These are phyloP conservation scores for Pecten maximus DNA, from an alignment of 2,888 invertebrate genomes.

Conservation along the genomic window DNA sequence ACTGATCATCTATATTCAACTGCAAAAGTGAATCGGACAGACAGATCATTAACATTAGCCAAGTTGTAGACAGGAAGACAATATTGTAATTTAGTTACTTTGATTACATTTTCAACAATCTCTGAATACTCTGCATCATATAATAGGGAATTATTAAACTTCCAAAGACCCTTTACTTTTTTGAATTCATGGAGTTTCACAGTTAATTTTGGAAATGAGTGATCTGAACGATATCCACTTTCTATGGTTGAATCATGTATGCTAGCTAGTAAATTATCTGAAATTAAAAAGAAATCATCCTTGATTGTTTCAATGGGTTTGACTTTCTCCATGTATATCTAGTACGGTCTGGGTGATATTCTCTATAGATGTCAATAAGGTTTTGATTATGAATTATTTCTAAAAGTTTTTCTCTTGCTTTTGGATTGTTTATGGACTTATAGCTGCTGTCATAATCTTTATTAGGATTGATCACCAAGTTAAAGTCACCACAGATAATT, in stretches of 20 bases:
- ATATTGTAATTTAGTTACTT: constrained; percentile 41
- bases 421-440: constrained; percentile 33
- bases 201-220: background rate
- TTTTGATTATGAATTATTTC: constrained; percentile 14
- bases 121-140: constrained; percentile 43
- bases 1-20: constrained; percentile 45
- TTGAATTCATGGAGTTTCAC: background rate
- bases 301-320: background rate
- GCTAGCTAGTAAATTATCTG: background rate
- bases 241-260: background rate
- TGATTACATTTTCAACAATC: constrained; percentile 43
- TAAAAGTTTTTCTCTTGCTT: constrained; percentile 37
- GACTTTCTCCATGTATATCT: constrained; percentile 37
- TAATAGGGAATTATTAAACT: constrained; percentile 47
- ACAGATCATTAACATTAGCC: constrained; percentile 39
- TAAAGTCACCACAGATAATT: constrained; percentile 44
- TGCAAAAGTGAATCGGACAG: constrained; percentile 31
- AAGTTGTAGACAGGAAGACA: constrained; percentile 42
- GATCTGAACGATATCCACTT: background rate
- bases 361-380: background rate
- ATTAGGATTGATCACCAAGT: constrained; percentile 28
- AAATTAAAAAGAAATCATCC: constrained; percentile 42
- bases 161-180: too few species aligned
- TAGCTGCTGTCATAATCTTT: constrained; percentile 41
- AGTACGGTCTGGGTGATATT: background rate